Evolutionary conservation across 92 coral and sea anemone genomes (phyloP), one percentile per base, ranked within the genome.

Genomic region (Epizoanthus ramosus): DNA sequence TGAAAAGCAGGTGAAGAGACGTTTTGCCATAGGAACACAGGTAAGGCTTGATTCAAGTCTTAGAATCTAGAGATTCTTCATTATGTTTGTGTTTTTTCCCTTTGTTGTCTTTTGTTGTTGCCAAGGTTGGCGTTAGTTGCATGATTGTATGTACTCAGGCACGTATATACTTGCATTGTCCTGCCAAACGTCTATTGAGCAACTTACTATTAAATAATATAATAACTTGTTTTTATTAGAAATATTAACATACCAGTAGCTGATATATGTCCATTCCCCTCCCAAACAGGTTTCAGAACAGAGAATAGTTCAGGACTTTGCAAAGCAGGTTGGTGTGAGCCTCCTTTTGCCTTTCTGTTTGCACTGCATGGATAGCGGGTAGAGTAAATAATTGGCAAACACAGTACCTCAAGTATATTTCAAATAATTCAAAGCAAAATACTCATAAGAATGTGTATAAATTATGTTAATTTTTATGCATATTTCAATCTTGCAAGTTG

Each of bases 21-120:
- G 99, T 86, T 96, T 96, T 88, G 98, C 99, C 68, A 94, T 96
- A 72, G 99, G 99, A 9, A 94, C 99, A 43, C 99, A 96, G 91
- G 97, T 93, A 87, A 24, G 21, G 5, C 16, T 21, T 67, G 25
- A 17, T 9, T 15, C 31, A 56, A n/a, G 67, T 7, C 53, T 47
- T 47, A 10, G 14, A 50, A 50, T 50, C 14, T 13, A 50, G 54
- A 6, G 16, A 3, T 50, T 50, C 14, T 50, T 10, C 54, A 50
- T 50, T 9, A 50, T 12, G 31, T 28, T 28, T 28, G 31, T 50
- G 15, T 50, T 50, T 50, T 50, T 10, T 50, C 8, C 6, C 45
- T 68, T 24, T 24, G 47, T 68, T 24, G 25, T 13, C 5, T 37
- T 37, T 28, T 28, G 31, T 28, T 37, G 43, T 37, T 6, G 19